phyloP scores from a whole-genome alignment of 2,888 invertebrate species.

The Erannis defoliaria region DNA sequence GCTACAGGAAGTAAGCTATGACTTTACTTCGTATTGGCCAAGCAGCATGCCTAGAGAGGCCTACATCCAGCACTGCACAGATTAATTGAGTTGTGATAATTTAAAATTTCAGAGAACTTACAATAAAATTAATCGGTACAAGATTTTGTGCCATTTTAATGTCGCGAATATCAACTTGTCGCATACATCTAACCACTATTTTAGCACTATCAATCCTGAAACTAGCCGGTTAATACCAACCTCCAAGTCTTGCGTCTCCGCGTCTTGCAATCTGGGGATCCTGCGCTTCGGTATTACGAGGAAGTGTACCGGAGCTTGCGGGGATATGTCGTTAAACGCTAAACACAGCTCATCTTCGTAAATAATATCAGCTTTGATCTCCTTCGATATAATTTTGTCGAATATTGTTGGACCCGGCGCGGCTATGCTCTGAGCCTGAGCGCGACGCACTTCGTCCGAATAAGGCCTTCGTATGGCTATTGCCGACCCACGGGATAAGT shows the following conservation, averaged over 20 bases:
- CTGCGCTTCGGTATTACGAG: conserved; percentile 93
- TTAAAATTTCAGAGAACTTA: too few species aligned
- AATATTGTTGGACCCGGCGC: conserved; percentile 89
- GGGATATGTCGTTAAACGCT: conserved; percentile 92
- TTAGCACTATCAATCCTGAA: too few species aligned
- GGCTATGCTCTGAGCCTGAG: conserved; percentile 70
- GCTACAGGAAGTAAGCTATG: too few species aligned
- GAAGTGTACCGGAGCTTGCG: conserved; percentile 95
- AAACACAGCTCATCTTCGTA: conserved; percentile 93
- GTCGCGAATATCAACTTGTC: conserved; percentile 1
- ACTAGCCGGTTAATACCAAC: conserved; percentile 61
- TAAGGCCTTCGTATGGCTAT: conserved; percentile 73
- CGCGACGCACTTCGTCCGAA: conserved; percentile 77
- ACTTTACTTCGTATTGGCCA: too few species aligned
- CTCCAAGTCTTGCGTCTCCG: conserved; percentile 87
- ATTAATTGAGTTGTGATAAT: too few species aligned
- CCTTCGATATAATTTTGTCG: conserved; percentile 90
- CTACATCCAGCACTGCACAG: too few species aligned
- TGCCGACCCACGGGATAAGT: conserved; percentile 74
- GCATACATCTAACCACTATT: too few species aligned
- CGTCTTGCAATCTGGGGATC: conserved; percentile 88
- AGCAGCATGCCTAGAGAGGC: too few species aligned
- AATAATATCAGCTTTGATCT: conserved; percentile 93
- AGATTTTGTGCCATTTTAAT: too few species aligned
- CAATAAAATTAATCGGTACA: too few species aligned